Base-by-base conservation (phyloP, 1,140 invertebrate species). In the Penaeus indicus region DNA sequence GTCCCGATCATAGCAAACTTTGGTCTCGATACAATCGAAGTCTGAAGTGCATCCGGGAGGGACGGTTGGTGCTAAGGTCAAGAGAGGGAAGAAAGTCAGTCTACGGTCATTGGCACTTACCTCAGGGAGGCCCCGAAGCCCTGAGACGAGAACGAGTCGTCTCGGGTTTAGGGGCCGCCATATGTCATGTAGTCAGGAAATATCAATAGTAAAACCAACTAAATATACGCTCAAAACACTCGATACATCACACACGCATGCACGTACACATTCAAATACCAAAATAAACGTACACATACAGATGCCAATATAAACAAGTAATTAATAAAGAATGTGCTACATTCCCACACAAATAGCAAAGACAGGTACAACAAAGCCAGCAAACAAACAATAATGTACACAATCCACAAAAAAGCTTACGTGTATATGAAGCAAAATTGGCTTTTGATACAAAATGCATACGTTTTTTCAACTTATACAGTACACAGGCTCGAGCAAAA, bases 21-120 rank as follows among this genome's bases (percentile, higher is more conserved):
- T 90, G 79, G 92, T 85, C 42, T 91, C 85, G 54, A 91, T 80
- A 88, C 92, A 93, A 47, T 92, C 92, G 64, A 90, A 77, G 89
- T 93, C 91, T 1, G 86, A 79, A 19, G 82, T 67, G 90, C 92
- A 93, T 77, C 88, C 87, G 32, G 86, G 81, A 25, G 81, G n/a
- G 11, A 72, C 81, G 64, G 62, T 75, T 61, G 63, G 81, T 63
- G 87, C 83, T 85, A 89, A 60, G 84, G 21, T 86, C 83, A 82
- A 85, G 84, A 63, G 85, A 84, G 47, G 54, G 32, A 32, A 60
- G 25, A 67, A 67, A 25, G 64, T 62, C 67, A 86, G 86, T 88
- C 86, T 83, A 54, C n/a, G n/a, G 72, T 75, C 72, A 75, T 32
- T 32, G 18, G 27, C 42, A 32, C 42, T 75, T 75, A 32, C 72